Evolutionary conservation across 2,113 vertebrate species (phyloP), one percentile per base, ranked within the genome.

Genomic region (Stegostoma tigrinum): DNA sequence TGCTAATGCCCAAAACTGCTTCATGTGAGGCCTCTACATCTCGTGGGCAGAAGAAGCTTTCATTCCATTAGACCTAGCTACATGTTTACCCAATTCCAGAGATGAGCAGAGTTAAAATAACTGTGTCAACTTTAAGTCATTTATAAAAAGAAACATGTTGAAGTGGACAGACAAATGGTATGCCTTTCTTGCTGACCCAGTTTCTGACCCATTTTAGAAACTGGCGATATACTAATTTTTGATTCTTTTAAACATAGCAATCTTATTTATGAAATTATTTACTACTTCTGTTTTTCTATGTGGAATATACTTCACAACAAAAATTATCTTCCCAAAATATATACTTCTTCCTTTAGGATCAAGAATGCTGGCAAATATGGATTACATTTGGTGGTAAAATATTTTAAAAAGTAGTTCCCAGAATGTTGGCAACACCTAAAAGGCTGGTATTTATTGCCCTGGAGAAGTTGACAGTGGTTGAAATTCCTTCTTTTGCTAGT

Each of bases 131-230:
- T 4, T 52, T 52, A 4, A 1, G 87, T 64, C 30, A n/a, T n/a
- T 55, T 27, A n/a, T 91, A n/a, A 14, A 30, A 90, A 17, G 15
- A 91, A 34, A 64, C 4, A 61, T 61, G 55, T 61, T 61, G 34
- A 15, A 91, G 55, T 64, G 55, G 52, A 34, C 27, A 64, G 61
- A 64, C 5, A n/a, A 15, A 67, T 34, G 19, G 30, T 66, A n/a
- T 42, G 61, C n/a, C 61, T 93, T 93, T 67, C 89, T 61, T 93
- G 61, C 61, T 67, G 61, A 93, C 61, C 61, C 61, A 38, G 61
- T 66, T 67, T 93, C 61, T 66, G n/a, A 93, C n/a, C 89, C 27
- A 93, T n/a, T 93, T 93, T 93, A 10, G 6, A 93, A 93, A 93
- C 61, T 23, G 4, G 48, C 45, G 30, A 30, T 34, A 10, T 27